Evolutionary conservation across 2,888 invertebrate species (phyloP), one percentile per base, ranked within the genome.

Genomic region (Chloromyia formosa): DNA sequence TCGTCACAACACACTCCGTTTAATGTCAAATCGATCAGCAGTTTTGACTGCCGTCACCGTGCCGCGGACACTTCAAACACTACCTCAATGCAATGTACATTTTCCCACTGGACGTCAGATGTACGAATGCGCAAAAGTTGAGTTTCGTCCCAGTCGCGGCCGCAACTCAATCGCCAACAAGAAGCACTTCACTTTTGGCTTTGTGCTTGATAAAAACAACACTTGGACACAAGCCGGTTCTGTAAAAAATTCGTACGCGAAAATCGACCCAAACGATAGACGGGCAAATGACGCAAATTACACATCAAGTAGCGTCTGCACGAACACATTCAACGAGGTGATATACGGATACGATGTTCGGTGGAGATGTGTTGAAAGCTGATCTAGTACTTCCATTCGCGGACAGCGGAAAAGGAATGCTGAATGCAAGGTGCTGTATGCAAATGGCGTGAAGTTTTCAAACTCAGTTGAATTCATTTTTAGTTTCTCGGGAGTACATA

Each of bases 181-280:
- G 20, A 56, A 56, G 22, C 56, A 18, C 10, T n/a, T 16, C 10
- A 10, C 2, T 10, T 20, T 16, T 20, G 5, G 18, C 16, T n/a
- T 54, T n/a, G 16, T 12, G 5, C 16, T n/a, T 5, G n/a, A 5
- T 20, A 18, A 56, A 10, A 16, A 20, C 1, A 18, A 56, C 10
- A 10, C 22, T 56, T 22, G 20, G 16, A 56, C 20, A 18, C 16
- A 18, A n/a, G 22, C 20, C 45, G 16, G 23, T 45, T 66, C 49
- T 66, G 45, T 45, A 66, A 45, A 22, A 66, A 66, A 66, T 22
- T 49, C 22, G 7, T 22, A 49, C 12, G 18, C 4, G 20, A 49
- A 45, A 66, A 45, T 12, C 62, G 62, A 42, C 22, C 14, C 66
- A 45, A n/a, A 42, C 64, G 64, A 64, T 12, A 7, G 12, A 42